Evolutionary conservation across 2,113 vertebrate species (phyloP), one percentile per base, ranked within the genome.

Genomic region (Urocolius indicus): DNA sequence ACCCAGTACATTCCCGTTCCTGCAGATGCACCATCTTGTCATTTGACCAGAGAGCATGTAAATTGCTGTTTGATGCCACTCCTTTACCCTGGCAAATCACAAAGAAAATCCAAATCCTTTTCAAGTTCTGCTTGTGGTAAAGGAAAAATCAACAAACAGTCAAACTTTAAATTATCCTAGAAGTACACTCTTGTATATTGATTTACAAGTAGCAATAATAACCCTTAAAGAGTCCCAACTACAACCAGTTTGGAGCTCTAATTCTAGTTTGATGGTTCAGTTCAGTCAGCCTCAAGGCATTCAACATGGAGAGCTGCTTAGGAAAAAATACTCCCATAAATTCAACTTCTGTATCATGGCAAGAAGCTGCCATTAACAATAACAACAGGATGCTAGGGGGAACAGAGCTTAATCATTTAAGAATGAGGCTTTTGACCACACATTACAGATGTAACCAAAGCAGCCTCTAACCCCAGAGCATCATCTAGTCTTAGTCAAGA

Each of bases 261-360:
- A 77, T 85, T 88, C 30, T 11, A 45, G 63, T 77, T 89, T 88
- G 79, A 81, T 77, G 46, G 11, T 54, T 67, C 55, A 29, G 29
- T 87, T 87, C 38, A 80, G 36, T 55, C 79, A 84, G 38, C 76
- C 65, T 51, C 13, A 94, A 97, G 63, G 21, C 72, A 83, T 82
- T 76, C 24, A 49, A 17, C 0, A 2, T 30, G 57, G 43, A 67
- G 32, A 83, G 63, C 22, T 61, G 63, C 10, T 86, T 55, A 59
- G 14, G 27, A 32, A 93, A 69, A 87, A n/a, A 8, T 6, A 3
- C 13, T n/a, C 13, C 49, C 49, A 76, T 62, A 66, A 62, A 77
- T 32, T 62, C 30, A 62, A 94, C 46, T 78, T 67, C 73, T 27
- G 2, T 59, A 41, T 68, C 38, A 32, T 26, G 22, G 36, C 58